A percentile compares a stretch with the other conserved stretches of the same genome.
Conservation (phyloP, 2,113 vertebrate species). For the Atherinomorus stipes region DNA sequence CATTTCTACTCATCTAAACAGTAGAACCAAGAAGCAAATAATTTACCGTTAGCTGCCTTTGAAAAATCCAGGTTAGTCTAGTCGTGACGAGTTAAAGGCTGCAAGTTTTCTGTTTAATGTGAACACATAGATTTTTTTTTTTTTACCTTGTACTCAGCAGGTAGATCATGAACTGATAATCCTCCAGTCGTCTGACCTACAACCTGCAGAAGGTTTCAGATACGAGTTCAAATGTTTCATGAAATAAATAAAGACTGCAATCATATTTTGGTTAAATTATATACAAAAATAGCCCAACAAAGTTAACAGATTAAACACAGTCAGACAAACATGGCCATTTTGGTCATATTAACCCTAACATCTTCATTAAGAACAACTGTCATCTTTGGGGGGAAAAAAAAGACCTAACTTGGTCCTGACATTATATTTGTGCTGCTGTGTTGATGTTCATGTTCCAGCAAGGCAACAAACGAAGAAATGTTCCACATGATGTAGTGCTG, state of each 20-base stretch:
- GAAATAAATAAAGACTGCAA: background rate
- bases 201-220: constrained; percentile 68
- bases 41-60: too few relatives aligned
- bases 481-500: background rate
- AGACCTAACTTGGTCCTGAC: background rate
- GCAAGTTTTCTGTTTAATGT: too few relatives aligned
- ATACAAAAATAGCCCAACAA: background rate
- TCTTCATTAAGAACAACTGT: background rate
- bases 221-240: background rate
- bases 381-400: background rate
- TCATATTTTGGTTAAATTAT: background rate
- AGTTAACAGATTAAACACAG: background rate
- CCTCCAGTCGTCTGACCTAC: constrained; percentile 79
- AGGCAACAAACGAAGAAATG: background rate
- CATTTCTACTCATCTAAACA: too few relatives aligned
- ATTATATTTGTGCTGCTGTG: background rate
- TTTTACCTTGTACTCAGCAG: constrained; percentile 87
- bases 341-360: background rate
- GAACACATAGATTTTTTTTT: too few relatives aligned
- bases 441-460: background rate
- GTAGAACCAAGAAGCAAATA: too few relatives aligned
- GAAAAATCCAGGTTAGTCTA: too few relatives aligned
- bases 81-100: too few relatives aligned
- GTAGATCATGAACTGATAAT: constrained; percentile 84
- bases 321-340: too few relatives aligned